phyloP scores from a whole-genome alignment of 2,113 vertebrate genomes.

The Scatophagus argus region DNA sequence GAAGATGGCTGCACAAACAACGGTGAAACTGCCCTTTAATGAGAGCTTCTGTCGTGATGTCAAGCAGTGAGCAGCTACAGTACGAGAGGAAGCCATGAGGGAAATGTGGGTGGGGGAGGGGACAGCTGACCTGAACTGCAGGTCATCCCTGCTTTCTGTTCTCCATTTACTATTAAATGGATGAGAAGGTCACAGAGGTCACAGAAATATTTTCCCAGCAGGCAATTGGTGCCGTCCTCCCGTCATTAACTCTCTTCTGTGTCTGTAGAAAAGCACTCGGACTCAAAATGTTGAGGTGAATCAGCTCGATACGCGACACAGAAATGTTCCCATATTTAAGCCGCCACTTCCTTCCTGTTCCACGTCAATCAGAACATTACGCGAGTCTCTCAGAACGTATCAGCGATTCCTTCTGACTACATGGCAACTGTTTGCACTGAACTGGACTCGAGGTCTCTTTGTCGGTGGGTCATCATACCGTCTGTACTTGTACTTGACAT shows the following conservation, averaged over 20 bases:
- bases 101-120: conserved; percentile 5
- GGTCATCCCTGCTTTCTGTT: conserved; percentile 20
- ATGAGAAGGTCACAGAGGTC: conserved; percentile 7
- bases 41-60: neutral
- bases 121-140: neutral
- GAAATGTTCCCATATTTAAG: no score
- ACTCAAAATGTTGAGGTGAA: neutral
- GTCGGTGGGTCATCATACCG: no score
- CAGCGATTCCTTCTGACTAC: no score
- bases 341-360: no score
- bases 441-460: no score
- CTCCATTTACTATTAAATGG: neutral
- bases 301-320: neutral
- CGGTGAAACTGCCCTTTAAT: neutral
- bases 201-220: neutral
- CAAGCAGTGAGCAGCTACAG: neutral
- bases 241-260: neutral
- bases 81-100: neutral
- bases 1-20: neutral
- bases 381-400: no score
- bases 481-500: neutral
- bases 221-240: neutral
- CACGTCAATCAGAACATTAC: no score
- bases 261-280: neutral
- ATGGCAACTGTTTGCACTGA: no score